Base-by-base conservation (phyloP, 2,797 vertebrate species). In the Etheostoma perlongum region DNA sequence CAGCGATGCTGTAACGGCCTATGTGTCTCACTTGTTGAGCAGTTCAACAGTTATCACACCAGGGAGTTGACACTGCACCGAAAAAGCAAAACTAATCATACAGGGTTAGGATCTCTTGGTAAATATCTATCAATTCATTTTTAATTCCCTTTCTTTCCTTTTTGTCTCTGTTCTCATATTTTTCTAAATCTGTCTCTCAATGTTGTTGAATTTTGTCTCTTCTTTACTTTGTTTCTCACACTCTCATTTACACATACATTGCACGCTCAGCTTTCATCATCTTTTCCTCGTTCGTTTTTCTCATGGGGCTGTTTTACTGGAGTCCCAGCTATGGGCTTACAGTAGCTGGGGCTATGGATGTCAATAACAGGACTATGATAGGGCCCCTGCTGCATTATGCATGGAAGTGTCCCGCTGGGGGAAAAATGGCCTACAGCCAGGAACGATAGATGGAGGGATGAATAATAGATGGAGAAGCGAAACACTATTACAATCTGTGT, bases 311-410 rank as follows among this genome's bases (percentile, higher is more conserved):
- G 79, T 89, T 91, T 87, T 81, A 90, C 87, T 83, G 68, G 85
- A 90, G 88, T 92, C 88, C 85, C 79, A 78, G 83, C 88, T 81
- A 84, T 88, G 88, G 88, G 85, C 80, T 81, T 84, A 40, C 36
- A 40, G 36, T 40, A 86, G 90, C 85, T 67, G 67, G 83, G 83
- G 85, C 86, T 81, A 82, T 61, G 87, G 89, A 91, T 94, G 92
- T 94, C 93, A 94, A 93, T 94, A 94, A 94, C 87, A 91, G 90
- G 83, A 79, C 89, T 92, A 91, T 92, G 92, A 94, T 94, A 89
- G 88, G 91, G 76, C 70, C 83, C 74, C 79, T 86, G 69, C 82
- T 94, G 87, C 92, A 94, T 94, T 91, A 94, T 94, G 91, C 89
- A 94, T 94, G 85, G 74, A 87, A 81, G 85, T 84, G 90, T 93